Evolutionary conservation across 2,113 vertebrate species (phyloP).

Genomic region (Neogobius melanostomus): DNA sequence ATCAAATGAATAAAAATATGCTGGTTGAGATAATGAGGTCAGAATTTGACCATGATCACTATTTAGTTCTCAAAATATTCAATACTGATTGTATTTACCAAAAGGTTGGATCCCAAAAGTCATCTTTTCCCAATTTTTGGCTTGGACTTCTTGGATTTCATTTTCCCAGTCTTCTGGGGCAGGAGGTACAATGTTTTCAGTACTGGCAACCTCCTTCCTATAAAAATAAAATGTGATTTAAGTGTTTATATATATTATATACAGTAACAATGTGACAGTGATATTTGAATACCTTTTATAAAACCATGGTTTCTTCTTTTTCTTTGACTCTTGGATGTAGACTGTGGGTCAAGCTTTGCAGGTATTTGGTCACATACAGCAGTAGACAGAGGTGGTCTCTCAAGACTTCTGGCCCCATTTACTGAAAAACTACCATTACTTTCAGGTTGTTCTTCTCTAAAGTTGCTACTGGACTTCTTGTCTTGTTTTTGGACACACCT

Average conservation of each 20-base stretch:
- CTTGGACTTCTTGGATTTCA: slow-evolving; percentile 51
- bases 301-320: neutral
- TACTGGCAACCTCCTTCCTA: neutral
- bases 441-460: neutral
- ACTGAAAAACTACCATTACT: neutral
- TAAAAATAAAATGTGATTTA: slow-evolving; percentile 7
- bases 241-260: neutral
- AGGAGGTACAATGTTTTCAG: neutral
- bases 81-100: slow-evolving; percentile 50
- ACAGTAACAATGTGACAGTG: neutral
- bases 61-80: too few relatives aligned
- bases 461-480: neutral
- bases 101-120: slow-evolving; percentile 34
- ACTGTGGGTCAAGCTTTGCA: neutral
- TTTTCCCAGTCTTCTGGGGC: slow-evolving; percentile 73
- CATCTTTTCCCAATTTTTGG: slow-evolving; percentile 23
- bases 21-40: too few relatives aligned
- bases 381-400: neutral
- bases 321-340: neutral
- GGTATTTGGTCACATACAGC: neutral
- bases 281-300: slow-evolving; percentile 33
- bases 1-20: too few relatives aligned
- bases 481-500: neutral
- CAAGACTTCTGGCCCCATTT: neutral
- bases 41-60: too few relatives aligned